These are phyloP conservation scores for Limenitis camilla DNA, from an alignment of 2,888 invertebrate genomes.

Conservation along the genomic window DNA sequence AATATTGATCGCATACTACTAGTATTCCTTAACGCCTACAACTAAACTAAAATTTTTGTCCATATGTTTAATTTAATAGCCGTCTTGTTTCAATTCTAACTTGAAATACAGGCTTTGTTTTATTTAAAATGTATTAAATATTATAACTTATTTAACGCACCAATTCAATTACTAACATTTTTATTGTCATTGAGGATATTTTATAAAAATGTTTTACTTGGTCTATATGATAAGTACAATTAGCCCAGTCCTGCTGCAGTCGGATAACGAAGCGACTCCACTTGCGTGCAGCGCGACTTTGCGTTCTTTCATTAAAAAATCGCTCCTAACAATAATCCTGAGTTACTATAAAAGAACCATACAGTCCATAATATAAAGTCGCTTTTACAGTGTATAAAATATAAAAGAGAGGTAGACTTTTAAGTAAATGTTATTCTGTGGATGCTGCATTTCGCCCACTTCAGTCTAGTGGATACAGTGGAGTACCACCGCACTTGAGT, in stretches of 20 bases:
- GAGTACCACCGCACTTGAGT: constrained; percentile 29
- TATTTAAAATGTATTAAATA: too few relatives aligned
- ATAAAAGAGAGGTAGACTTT: constrained; percentile 20
- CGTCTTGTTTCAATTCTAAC: too few relatives aligned
- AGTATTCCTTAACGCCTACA: too few relatives aligned
- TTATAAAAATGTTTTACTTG: constrained; percentile 3
- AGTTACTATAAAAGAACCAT: constrained; percentile 9
- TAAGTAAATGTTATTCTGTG: constrained; percentile 28
- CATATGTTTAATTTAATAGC: too few relatives aligned
- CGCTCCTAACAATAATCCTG: constrained; percentile 15
- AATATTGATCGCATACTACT: too few relatives aligned
- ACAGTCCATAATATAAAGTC: constrained; percentile 6
- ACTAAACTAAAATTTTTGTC: too few relatives aligned
- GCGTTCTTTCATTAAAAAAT: constrained; percentile 26
- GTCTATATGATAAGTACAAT: constrained; percentile 12
- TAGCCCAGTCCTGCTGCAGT: constrained; percentile 25
- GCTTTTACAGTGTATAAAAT: constrained; percentile 3
- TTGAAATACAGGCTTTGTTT: too few relatives aligned
- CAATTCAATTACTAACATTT: background rate
- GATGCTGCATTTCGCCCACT: constrained; percentile 31
- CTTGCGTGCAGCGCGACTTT: constrained; percentile 27
- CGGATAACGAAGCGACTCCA: constrained; percentile 30
- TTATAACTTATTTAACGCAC: too few relatives aligned
- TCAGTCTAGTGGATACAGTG: constrained; percentile 28
- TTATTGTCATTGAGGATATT: background rate